Evolutionary conservation across 2,888 invertebrate genomes (phyloP), one percentile per base, ranked within the genome.

Genomic region (Byasa hedistus): DNA sequence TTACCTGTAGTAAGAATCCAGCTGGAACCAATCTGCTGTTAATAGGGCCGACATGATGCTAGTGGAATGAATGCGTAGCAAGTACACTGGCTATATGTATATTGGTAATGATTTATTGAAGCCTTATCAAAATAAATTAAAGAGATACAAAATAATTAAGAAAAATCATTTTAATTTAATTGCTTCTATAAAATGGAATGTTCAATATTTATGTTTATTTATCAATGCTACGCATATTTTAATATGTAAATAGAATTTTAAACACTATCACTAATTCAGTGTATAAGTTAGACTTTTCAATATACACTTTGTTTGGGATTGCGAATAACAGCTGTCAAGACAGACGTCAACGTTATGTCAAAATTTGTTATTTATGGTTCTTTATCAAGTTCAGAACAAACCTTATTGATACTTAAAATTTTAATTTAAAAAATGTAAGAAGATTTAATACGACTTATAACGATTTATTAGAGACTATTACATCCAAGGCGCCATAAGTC

Each of bases 1-100:
- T 39, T 51, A 89, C 91, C 91, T 88, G 79, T 91, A 91, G 70
- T 86, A 89, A 65, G 89, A 86, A 73, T 91, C 91, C 71, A 91
- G 73, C 69, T 84, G 88, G 71, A 91, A 89, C 91, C 91, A 91
- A 76, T 91, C 91, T 36, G 90, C 90, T 69, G 89, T 91, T 70
- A 91, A 74, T 74, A 91, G 72, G 27, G 89, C 90, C 68, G 91
- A 91, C 91, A 91, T 91, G 80, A 78, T 86, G 69, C 62, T 72
- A 21, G 3, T 51, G 7, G n/a, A 51, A 51, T 8, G 3, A 39
- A 39, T 3, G 12, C 12, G 2, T 15, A 15, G 39, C 12, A 39
- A 39, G 15, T 36, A 10, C 12, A 15, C 15, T 39, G 15, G 51
- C n/a, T 19, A 51, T n/a, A 51, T 51, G n/a, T 21, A 19, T 51